Percentiles rank a stretch among this genome's conserved stretches.
Conservation (phyloP, 1,140 invertebrate species). For the Coboldia fuscipes region DNA sequence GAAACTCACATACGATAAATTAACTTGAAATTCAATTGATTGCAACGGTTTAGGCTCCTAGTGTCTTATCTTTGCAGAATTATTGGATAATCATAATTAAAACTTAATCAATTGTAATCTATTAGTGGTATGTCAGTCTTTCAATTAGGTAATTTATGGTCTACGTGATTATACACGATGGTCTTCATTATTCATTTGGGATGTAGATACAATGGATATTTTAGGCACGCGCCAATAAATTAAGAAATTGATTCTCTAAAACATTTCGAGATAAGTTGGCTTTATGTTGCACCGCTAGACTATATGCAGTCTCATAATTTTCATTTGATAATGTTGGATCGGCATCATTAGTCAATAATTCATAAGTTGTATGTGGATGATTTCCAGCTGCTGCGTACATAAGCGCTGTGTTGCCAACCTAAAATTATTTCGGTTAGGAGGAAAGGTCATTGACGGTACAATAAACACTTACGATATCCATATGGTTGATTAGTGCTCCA, state of each 20-base stretch:
- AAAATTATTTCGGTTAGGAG: constrained; percentile 10
- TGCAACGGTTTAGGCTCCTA: too few relatives aligned
- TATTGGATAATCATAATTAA: too few relatives aligned
- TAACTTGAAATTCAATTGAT: too few relatives aligned
- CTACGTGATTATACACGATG: background rate
- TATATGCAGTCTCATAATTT: constrained; percentile 60
- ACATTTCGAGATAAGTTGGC: constrained; percentile 13
- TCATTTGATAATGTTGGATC: constrained; percentile 59
- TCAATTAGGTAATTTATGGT: too few relatives aligned
- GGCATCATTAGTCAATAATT: constrained; percentile 50
- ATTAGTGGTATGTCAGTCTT: too few relatives aligned
- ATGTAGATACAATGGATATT: background rate
- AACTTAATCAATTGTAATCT: too few relatives aligned
- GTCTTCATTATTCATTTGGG: background rate
- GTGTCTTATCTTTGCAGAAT: too few relatives aligned
- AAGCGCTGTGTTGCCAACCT: constrained; percentile 68
- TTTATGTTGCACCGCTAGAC: constrained; percentile 36
- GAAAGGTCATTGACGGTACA: background rate
- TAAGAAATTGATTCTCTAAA: constrained; percentile 17
- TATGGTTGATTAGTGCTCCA: constrained; percentile 52
- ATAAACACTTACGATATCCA: constrained; percentile 46
- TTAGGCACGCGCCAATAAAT: constrained; percentile 9
- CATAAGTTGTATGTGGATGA: constrained; percentile 66
- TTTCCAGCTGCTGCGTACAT: constrained; percentile 77
- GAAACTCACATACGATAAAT: too few relatives aligned